Base-by-base conservation (phyloP, 1,140 invertebrate species). In the Penaeus japonicus region DNA sequence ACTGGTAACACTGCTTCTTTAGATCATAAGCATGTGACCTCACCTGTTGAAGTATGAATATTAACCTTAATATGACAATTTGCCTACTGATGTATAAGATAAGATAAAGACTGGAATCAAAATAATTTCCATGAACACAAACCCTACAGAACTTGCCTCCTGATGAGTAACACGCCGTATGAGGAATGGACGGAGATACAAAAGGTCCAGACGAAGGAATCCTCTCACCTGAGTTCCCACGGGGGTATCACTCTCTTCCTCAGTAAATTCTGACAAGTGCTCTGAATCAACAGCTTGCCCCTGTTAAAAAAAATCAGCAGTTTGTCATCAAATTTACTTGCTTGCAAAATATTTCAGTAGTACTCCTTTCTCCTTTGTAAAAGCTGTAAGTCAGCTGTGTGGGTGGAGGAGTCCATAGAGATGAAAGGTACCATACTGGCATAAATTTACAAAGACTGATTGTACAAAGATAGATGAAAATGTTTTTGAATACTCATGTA, bases 221-320 rank as follows among this genome's bases (percentile, higher is more conserved):
- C 91, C 91, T 84, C 86, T 70, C 4, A 89, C 75, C 12, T 90
- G 80, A 4, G 73, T 59, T 17, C 87, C 62, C 24, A 83, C 53
- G 27, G 92, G 93, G 73, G 96, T 95, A 92, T 98, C 97, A 93
- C 97, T 95, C 93, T 99, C 98, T 91, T 98, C 97, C 92, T 99
- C 98, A 0, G 98, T 99, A 18, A 98, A 95, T 93, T 99, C 98
- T 4, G 98, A 99, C 75, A 99, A 92, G 93, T 98, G 97, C 92
- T 99, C 98, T 0, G 98, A 98, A 93, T 99, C 98, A 62, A 99
- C 97, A 12, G 98, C 95, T 93, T 98, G 97, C 30, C 98, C 98
- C 95, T 96, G 90, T 47, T 92, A n/a, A n/a, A n/a, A n/a, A n/a
- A n/a, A n/a, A n/a, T n/a, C n/a, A n/a, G 92, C 91, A 91, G 82